Base-by-base conservation (phyloP, 2,797 vertebrate genomes). In the Enteromius radiatus region DNA sequence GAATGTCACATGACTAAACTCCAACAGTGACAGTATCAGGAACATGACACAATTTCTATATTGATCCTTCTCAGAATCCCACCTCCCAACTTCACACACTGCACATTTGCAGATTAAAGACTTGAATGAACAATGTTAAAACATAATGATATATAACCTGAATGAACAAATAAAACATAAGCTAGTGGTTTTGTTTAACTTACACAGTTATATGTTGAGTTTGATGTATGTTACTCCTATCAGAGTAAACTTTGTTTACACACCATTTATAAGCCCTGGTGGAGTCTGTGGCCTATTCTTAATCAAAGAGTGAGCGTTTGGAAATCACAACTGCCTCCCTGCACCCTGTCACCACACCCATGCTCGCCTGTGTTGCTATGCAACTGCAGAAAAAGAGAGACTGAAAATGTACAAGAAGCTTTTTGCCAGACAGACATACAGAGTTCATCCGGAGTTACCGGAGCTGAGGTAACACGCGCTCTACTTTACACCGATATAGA, bases 351-450 rank as follows among this genome's bases (percentile, higher is more conserved):
- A 86, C 88, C 89, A 87, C 90, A 90, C 90, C 86, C 89, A 65
- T 84, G 84, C 85, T 86, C 76, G 76, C 86, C 88, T 86, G 88
- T 78, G 91, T 92, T 91, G 89, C 90, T 90, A 91, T 89, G 91
- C 89, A 90, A 91, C 91, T 78, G 87, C 86, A 88, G 80, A 68
- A 47, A 85, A 88, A 82, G 67, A 85, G 78, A 86, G 76, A 82
- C n/a, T 12, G 63, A 80, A 85, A 86, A 82, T 76, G 78, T 85
- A 79, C 84, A 79, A 85, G 86, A 87, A 82, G 84, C 85, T 38
- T 82, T 84, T 84, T 85, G 71, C 76, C 82, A 85, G 78, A 69
- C 86, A 76, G 68, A 84, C 45, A 47, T 52, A 74, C 56, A 61
- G 70, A 69, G 64, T 87, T 87, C 81, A 87, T 87, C 82, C n/a